Evolutionary conservation across 2,113 vertebrate species (phyloP).

Genomic region (Podilymbus podiceps): DNA sequence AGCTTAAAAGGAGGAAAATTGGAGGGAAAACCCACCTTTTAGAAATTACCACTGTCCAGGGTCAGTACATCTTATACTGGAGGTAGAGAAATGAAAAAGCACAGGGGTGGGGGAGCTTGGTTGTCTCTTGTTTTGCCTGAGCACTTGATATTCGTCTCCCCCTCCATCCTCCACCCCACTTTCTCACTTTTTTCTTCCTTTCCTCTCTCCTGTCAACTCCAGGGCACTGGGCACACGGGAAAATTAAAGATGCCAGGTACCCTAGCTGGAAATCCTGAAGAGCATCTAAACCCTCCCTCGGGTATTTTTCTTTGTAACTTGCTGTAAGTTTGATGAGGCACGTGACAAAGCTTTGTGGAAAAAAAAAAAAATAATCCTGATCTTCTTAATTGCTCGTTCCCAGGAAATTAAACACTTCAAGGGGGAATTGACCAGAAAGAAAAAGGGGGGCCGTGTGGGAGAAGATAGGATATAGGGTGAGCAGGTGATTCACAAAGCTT

Average conservation of each 20-base stretch:
- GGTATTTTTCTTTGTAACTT: conserved; percentile 68
- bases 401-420: conserved; percentile 36
- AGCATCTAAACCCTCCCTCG: conserved; percentile 51
- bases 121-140: conserved; percentile 3
- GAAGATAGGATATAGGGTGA: not conserved
- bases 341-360: conserved; percentile 75
- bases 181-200: conserved; percentile 23
- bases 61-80: not conserved
- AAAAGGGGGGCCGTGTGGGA: rapidly evolving
- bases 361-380: not conserved
- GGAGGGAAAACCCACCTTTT: not conserved
- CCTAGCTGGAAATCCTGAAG: conserved; percentile 42
- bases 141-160: not conserved
- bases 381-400: conserved; percentile 50
- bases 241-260: conserved; percentile 26
- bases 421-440: not conserved
- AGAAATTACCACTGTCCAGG: not conserved
- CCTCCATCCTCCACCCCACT: conserved; percentile 23
- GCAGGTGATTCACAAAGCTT: conserved; percentile 9
- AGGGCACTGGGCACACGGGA: conserved; percentile 23
- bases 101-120: not conserved
- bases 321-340: conserved; percentile 72
- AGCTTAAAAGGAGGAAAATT: not conserved
- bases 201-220: conserved; percentile 51
- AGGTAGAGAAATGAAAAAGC: not conserved